Evolutionary conservation across 2,888 invertebrate species (phyloP).

Genomic region (Deilephila elpenor): DNA sequence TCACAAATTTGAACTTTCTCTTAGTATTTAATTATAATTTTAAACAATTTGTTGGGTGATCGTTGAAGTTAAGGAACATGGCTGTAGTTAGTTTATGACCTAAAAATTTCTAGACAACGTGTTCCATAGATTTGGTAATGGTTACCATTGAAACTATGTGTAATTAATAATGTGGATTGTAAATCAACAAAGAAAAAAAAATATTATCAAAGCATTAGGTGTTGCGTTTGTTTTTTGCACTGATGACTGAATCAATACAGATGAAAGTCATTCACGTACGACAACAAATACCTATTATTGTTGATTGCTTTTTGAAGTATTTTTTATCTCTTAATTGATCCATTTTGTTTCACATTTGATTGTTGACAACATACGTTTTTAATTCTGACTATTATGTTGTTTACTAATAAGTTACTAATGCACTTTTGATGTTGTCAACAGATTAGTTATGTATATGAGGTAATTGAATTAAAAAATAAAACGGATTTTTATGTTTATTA

Average conservation of each 20-base stretch:
- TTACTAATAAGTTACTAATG: not conserved
- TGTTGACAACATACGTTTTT: not conserved
- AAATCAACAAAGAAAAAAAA: no score
- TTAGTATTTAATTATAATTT: not conserved
- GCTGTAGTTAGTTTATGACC: no score
- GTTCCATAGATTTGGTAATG: no score
- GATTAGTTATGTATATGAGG: not conserved
- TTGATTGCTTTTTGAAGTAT: not conserved
- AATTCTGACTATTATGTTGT: not conserved
- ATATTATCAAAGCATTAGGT: not conserved
- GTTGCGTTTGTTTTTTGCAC: not conserved
- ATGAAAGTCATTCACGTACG: not conserved
- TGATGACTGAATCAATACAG: not conserved
- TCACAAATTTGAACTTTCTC: conserved; percentile 15
- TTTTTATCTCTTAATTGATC: not conserved
- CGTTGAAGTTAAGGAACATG: no score
- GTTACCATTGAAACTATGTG: no score
- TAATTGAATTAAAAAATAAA: not conserved
- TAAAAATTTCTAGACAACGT: no score
- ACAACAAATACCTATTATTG: not conserved
- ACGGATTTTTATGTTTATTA: no score
- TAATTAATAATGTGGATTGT: no score
- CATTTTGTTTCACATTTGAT: not conserved
- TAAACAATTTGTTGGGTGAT: not conserved
- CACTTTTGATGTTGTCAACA: not conserved